phyloP scores from a whole-genome alignment of 2,113 vertebrate species.

The Daboia siamensis region DNA sequence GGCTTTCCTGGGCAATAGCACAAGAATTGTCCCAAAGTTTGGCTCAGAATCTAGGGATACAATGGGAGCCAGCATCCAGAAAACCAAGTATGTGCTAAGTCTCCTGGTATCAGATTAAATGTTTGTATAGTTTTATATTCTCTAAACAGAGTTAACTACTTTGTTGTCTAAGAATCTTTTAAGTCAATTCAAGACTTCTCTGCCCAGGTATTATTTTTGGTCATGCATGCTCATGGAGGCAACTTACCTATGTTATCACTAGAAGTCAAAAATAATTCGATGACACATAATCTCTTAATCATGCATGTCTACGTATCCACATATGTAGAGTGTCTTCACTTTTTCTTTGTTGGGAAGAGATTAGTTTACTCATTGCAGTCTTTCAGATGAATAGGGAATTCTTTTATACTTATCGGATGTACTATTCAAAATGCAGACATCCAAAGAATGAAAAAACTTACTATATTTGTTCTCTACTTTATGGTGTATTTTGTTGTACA shows the following conservation, averaged over 20 bases:
- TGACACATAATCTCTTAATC: not conserved
- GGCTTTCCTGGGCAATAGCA: conserved; percentile 82
- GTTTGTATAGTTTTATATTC: not conserved
- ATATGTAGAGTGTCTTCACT: not conserved
- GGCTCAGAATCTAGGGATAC: conserved; percentile 95
- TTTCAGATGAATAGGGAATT: not conserved
- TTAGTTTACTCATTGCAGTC: not conserved
- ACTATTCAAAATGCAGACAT: not conserved
- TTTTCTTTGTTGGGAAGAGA: not conserved
- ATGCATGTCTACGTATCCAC: not conserved
- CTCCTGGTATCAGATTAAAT: not conserved
- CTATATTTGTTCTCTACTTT: conserved; percentile 12
- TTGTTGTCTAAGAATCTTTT: not conserved
- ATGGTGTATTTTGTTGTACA: conserved; percentile 21
- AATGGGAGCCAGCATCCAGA: conserved; percentile 89
- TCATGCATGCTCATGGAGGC: not conserved
- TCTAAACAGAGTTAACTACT: not conserved
- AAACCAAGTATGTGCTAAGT: conserved; percentile 83
- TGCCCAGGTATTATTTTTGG: not conserved
- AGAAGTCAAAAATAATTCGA: not conserved
- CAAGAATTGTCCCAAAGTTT: conserved; percentile 88
- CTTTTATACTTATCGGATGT: not conserved
- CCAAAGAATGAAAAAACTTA: not conserved
- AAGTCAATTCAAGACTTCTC: not conserved
- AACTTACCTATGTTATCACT: not conserved